Conservation (phyloP, 1,140 invertebrate genomes). For the Drosophila asahinai region DNA sequence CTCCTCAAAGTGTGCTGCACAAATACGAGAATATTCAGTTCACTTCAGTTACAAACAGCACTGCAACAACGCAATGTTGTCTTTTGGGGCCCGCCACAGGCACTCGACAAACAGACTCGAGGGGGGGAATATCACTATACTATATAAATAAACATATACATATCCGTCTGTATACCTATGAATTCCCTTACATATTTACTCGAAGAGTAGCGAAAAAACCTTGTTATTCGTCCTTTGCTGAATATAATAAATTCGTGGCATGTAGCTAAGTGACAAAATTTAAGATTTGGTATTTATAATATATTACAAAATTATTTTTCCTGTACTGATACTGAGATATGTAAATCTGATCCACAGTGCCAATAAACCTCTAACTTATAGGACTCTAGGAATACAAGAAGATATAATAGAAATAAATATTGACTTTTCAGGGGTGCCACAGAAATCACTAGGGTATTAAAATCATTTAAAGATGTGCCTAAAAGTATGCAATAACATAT, state of each 20-base stretch:
- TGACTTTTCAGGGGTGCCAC: not conserved
- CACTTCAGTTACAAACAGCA: slow-evolving; percentile 41
- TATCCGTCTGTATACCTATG: slow-evolving; percentile 12
- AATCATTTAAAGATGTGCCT: too few species aligned
- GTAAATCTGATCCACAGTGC: not conserved
- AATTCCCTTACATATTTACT: slow-evolving; percentile 40
- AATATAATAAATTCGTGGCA: slow-evolving; percentile 4
- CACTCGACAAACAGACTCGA: slow-evolving; percentile 29
- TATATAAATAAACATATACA: slow-evolving; percentile 34
- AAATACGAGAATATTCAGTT: slow-evolving; percentile 60
- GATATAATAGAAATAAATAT: not conserved
- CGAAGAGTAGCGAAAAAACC: slow-evolving; percentile 24
- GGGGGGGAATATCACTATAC: slow-evolving; percentile 9
- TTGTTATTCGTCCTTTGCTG: slow-evolving; percentile 7
- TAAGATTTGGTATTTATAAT: too few species aligned
- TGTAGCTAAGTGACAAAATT: not conserved
- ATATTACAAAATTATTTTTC: not conserved
- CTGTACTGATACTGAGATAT: not conserved
- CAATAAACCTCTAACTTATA: not conserved
- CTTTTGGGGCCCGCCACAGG: slow-evolving; percentile 43
- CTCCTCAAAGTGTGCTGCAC: slow-evolving; percentile 61
- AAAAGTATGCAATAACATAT: too few species aligned
- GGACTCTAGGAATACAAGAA: not conserved
- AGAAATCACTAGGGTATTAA: too few species aligned
- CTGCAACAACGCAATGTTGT: slow-evolving; percentile 59